A percentile compares a stretch with the other conserved stretches of the same genome.
These are phyloP conservation scores for Anguilla pacifica DNA, from an alignment of 2,797 vertebrate genomes.

Conservation along the genomic window DNA sequence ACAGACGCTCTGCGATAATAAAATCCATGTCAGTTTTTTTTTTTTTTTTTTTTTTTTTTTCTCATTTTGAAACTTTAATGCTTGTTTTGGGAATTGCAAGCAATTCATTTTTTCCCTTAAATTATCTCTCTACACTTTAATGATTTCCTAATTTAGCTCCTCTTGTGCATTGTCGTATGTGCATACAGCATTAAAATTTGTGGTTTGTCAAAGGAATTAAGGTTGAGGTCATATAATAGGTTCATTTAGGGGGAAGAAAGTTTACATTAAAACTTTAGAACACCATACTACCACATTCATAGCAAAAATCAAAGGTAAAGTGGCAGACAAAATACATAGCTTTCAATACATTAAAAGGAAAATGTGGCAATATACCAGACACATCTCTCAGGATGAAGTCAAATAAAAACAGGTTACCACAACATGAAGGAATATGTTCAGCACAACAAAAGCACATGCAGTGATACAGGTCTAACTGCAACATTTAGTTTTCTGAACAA, in stretches of 20 bases:
- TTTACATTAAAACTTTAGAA: constrained; percentile 51
- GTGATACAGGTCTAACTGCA: not conserved
- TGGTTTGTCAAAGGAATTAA: constrained; percentile 69
- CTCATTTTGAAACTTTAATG: constrained; percentile 38
- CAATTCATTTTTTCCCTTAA: constrained; percentile 63
- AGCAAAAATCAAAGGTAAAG: not conserved
- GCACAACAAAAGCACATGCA: not conserved
- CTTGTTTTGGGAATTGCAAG: constrained; percentile 67
- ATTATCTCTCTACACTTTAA: constrained; percentile 63
- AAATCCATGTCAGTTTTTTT: constrained; percentile 37
- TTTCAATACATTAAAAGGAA: constrained; percentile 39
- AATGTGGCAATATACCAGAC: constrained; percentile 1
- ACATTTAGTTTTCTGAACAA: not conserved
- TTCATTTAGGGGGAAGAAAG: constrained; percentile 66
- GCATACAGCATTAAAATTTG: constrained; percentile 62
- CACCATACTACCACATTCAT: not conserved
- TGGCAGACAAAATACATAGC: not conserved
- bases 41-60: not conserved
- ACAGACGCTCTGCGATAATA: constrained; percentile 44
- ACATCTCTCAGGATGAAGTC: not conserved
- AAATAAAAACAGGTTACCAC: not conserved
- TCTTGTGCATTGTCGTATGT: constrained; percentile 51
- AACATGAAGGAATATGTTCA: not conserved
- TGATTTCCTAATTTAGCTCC: constrained; percentile 62
- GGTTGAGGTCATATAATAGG: constrained; percentile 71